A percentile compares a stretch with the other conserved stretches of the same genome.
These are phyloP conservation scores for Panurus biarmicus DNA, from an alignment of 2,113 vertebrate species.

Conservation along the genomic window DNA sequence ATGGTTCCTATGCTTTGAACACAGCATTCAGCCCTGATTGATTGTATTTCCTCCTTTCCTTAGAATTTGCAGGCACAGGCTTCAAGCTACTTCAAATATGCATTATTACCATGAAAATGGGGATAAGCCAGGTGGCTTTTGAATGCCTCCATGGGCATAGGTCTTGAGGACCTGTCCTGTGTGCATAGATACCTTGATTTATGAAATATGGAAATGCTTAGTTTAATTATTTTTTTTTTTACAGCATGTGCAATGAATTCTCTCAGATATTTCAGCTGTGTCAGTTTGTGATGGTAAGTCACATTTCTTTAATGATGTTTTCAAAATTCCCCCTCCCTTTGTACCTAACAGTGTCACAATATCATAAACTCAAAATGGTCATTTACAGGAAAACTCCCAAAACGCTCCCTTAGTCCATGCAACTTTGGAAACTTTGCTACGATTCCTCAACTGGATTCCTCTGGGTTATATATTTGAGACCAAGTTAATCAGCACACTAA, in stretches of 20 bases:
- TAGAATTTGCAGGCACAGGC: background rate
- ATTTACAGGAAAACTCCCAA: slow-evolving; percentile 92
- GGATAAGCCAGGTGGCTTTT: background rate
- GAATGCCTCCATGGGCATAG: background rate
- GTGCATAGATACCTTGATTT: background rate
- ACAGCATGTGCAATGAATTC: slow-evolving; percentile 99
- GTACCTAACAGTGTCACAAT: background rate
- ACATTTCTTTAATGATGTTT: background rate
- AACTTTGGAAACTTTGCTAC: slow-evolving; percentile 92
- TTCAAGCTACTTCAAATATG: background rate
- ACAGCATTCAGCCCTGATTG: background rate
- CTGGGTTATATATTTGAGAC: slow-evolving; percentile 99
- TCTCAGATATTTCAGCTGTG: slow-evolving; percentile 99
- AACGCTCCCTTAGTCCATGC: slow-evolving; percentile 97
- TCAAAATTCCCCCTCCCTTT: background rate
- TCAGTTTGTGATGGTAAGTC: slow-evolving; percentile 97
- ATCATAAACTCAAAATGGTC: background rate
- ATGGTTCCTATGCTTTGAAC: background rate
- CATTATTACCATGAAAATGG: background rate
- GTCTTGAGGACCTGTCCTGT: background rate
- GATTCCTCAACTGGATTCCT: slow-evolving; percentile 99
- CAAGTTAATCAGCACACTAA: slow-evolving; percentile 97
- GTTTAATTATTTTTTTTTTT: background rate
- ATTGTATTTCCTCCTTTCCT: background rate
- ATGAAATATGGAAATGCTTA: background rate